A percentile compares a stretch with the other conserved stretches of the same genome.
Conservation (phyloP, 2,888 invertebrate species). For the Tetragonisca angustula region DNA sequence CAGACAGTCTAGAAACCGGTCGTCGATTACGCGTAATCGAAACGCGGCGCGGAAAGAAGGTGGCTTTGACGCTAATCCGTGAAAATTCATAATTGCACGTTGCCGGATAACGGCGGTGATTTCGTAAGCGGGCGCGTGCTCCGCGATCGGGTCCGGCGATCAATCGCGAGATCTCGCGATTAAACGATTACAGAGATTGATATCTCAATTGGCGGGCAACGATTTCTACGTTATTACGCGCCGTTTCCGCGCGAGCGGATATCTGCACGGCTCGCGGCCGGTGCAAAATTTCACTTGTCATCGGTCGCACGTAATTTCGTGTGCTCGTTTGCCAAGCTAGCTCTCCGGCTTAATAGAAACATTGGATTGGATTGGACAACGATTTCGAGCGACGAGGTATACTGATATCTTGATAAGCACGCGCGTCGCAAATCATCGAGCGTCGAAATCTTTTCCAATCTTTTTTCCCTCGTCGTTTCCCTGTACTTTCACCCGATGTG, state of each 20-base stretch:
- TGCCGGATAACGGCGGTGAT: constrained; percentile 48
- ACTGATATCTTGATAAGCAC: not conserved
- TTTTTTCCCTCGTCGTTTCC: not conserved
- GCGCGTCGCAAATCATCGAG: not conserved
- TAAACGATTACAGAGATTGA: constrained; percentile 72
- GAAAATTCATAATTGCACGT: constrained; percentile 71
- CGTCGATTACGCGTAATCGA: constrained; percentile 43
- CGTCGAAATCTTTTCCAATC: not conserved
- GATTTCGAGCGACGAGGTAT: constrained; percentile 4
- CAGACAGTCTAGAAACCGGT: constrained; percentile 32
- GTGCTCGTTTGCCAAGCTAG: constrained; percentile 17
- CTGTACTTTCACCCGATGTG: not conserved
- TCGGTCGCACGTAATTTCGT: constrained; percentile 27
- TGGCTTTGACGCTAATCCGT: constrained; percentile 66
- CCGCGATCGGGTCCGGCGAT: constrained; percentile 49
- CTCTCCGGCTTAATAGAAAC: constrained; percentile 46
- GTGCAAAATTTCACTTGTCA: constrained; percentile 66
- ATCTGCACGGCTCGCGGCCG: constrained; percentile 34
- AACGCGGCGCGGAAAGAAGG: constrained; percentile 46
- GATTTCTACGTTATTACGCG: constrained; percentile 59
- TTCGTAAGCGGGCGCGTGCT: constrained; percentile 53
- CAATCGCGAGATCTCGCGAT: constrained; percentile 69
- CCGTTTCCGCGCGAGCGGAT: constrained; percentile 58
- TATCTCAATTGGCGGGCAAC: constrained; percentile 71
- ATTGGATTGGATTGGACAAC: not conserved